Evolutionary conservation across 2,113 vertebrate genomes (phyloP), one percentile per base, ranked within the genome.

Genomic region (Mustela nigripes): DNA sequence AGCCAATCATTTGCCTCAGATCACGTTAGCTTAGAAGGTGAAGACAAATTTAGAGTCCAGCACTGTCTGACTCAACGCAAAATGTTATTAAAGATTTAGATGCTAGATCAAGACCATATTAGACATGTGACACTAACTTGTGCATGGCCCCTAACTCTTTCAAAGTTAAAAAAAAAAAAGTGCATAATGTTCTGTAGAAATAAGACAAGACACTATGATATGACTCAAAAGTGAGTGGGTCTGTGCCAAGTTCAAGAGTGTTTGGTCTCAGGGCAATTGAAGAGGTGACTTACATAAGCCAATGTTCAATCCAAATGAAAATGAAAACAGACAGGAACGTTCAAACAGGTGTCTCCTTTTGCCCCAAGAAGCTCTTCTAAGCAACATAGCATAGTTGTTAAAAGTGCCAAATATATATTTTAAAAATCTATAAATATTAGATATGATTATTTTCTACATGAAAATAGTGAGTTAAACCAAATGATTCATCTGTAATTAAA

Each of bases 401-500:
- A 63, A 97, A 93, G 73, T 50, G 33, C 65, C 91, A 97, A 69
- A 86, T 12, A 86, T 39, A 86, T 22, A 93, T 86, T 97, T 65
- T 84, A 48, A 48, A 81, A 91, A 95, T 53, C 73, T 73, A 93
- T 96, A 95, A 94, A 95, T 89, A 89, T 83, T 86, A 83, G 33
- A 83, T 69, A 50, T 60, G 15, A 84, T 88, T 81, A 89, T 89
- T 97, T 91, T 42, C 76, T 93, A 93, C 18, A 11, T 91, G 91
- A 95, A 95, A 89, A 96, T 50, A 48, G 31, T 85, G 92, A 91
- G 22, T 95, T 94, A 91, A 97, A 87, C 16, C 74, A 91, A 97
- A 78, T 93, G 73, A 97, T 86, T 96, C 65, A 89, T 93, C 50
- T 86, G 48, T 82, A 98, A 96, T 95, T 85, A 97, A 97, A 95